phyloP scores from a whole-genome alignment of 2,888 invertebrate species.

The Epinotia brunnichana region DNA sequence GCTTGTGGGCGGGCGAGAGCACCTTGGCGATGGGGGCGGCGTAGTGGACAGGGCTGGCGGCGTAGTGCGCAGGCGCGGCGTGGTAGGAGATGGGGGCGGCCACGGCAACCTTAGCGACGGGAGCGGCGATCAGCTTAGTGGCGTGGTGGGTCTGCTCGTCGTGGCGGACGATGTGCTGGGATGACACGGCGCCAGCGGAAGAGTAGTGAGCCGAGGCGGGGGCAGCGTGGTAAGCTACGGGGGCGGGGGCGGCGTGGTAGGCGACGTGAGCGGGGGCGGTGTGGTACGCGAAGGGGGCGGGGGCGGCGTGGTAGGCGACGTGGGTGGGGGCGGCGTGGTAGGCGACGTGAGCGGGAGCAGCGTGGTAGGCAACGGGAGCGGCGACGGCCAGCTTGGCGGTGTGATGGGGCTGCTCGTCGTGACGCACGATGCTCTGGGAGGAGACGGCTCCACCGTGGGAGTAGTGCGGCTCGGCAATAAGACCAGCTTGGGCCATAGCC shows the following conservation, averaged over 20 bases:
- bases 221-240: slow-evolving; percentile 50
- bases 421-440: slow-evolving; percentile 68
- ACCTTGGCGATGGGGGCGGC: slow-evolving; percentile 45
- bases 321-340: slow-evolving; percentile 50
- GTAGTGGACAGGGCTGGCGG: slow-evolving; percentile 43
- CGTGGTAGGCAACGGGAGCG: slow-evolving; percentile 53
- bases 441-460: slow-evolving; percentile 58
- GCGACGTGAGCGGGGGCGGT: slow-evolving; percentile 44
- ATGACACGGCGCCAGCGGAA: slow-evolving; percentile 50
- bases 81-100: slow-evolving; percentile 55
- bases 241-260: slow-evolving; percentile 53
- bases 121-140: slow-evolving; percentile 51
- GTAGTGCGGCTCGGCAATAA: slow-evolving; percentile 49
- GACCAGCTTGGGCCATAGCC: slow-evolving; percentile 51
- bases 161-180: slow-evolving; percentile 64
- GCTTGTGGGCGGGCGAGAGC: slow-evolving; percentile 56
- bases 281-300: slow-evolving; percentile 51
- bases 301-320: slow-evolving; percentile 54
- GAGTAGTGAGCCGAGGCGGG: slow-evolving; percentile 47
- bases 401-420: slow-evolving; percentile 52
- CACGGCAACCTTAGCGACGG: slow-evolving; percentile 49
- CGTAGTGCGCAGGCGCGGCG: slow-evolving; percentile 52
- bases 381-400: slow-evolving; percentile 48
- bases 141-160: slow-evolving; percentile 50
- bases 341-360: slow-evolving; percentile 50